Percentiles rank a stretch among this genome's conserved stretches.
Conservation (phyloP, 1,140 invertebrate species). For the Centruroides vittatus region DNA sequence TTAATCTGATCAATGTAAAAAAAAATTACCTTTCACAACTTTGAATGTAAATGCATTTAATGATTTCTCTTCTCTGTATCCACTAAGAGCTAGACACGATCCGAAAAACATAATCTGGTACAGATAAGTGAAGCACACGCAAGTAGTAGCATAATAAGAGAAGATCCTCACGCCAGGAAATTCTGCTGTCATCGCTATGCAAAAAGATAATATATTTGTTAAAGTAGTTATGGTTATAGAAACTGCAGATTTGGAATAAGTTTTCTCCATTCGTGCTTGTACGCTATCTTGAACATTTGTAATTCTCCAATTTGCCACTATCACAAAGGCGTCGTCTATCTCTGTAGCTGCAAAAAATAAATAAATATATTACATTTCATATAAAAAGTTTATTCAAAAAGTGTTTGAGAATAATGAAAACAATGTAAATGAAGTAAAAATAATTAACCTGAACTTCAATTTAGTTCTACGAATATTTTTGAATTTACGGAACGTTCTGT, state of each 20-base stretch:
- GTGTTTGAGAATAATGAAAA: too few species aligned
- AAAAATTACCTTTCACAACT: too few species aligned
- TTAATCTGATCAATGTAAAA: too few species aligned
- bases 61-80: conserved; percentile 69
- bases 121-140: conserved; percentile 79
- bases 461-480: too few species aligned
- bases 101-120: conserved; percentile 91
- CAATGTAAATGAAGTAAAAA: too few species aligned
- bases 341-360: conserved; percentile 57
- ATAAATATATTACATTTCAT: too few species aligned
- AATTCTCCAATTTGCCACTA: conserved; percentile 81
- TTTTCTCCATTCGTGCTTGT: conserved; percentile 66
- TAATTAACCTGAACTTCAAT: too few species aligned
- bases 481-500: too few species aligned
- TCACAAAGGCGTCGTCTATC: conserved; percentile 92
- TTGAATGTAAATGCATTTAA: conserved; percentile 42
- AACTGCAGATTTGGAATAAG: conserved; percentile 86
- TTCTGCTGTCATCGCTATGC: conserved; percentile 83
- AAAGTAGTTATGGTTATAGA: conserved; percentile 95
- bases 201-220: conserved; percentile 93
- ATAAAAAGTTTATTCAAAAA: too few species aligned
- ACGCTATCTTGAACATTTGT: conserved; percentile 63
- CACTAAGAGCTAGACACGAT: conserved; percentile 73
- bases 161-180: conserved; percentile 91
- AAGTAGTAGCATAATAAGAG: conserved; percentile 85